Conservation (phyloP, 2,113 vertebrate genomes). For the Apodemus sylvaticus region DNA sequence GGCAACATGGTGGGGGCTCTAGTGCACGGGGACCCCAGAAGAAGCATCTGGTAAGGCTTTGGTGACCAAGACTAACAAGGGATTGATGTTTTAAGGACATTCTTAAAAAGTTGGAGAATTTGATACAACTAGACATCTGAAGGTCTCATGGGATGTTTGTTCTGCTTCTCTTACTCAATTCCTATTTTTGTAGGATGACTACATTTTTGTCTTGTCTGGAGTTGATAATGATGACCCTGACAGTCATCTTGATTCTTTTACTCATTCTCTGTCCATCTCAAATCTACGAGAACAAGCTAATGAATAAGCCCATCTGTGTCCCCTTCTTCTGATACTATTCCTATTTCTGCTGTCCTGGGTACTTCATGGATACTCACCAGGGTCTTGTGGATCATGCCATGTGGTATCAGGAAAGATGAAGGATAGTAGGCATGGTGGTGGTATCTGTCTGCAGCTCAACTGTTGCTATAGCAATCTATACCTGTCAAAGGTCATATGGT, state of each 20-base stretch:
- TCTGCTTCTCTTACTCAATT: not conserved
- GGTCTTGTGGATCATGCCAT: rapidly evolving
- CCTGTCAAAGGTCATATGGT: not conserved
- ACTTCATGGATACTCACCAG: rapidly evolving
- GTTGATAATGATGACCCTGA: not conserved
- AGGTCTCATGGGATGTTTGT: rapidly evolving
- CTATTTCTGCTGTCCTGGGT: not conserved
- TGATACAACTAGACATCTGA: too few species aligned
- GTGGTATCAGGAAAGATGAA: not conserved
- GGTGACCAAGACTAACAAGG: not conserved
- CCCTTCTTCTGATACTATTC: not conserved
- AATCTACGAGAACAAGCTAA: not conserved
- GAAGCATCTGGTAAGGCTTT: not conserved
- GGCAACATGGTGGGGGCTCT: not conserved
- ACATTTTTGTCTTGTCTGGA: not conserved
- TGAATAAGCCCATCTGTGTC: rapidly evolving
- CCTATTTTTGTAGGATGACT: not conserved
- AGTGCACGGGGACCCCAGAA: not conserved
- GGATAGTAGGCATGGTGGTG: rapidly evolving
- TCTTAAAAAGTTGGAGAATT: not conserved
- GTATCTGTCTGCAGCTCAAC: not conserved
- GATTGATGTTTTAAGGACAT: not conserved
- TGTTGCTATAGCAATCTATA: not conserved
- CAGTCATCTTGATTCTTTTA: rapidly evolving
- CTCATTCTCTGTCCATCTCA: not conserved